Percentiles rank a stretch among this genome's conserved stretches.
Evolutionary conservation across 2,113 vertebrate genomes (phyloP).

Genomic region (Nannospalax galili): DNA sequence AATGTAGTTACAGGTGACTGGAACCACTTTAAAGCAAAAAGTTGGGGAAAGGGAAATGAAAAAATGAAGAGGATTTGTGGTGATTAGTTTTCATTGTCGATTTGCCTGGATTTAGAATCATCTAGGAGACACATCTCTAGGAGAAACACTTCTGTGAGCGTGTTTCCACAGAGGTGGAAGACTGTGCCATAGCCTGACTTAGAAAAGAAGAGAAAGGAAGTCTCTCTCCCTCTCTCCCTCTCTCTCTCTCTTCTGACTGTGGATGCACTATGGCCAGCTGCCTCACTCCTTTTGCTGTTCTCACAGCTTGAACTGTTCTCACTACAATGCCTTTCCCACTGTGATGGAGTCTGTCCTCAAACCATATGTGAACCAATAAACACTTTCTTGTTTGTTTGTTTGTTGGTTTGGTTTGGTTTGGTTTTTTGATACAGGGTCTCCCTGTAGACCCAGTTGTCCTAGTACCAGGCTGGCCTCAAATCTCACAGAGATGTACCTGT

Average conservation of each 20-base stretch:
- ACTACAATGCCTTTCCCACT: not conserved
- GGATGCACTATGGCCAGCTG: not conserved
- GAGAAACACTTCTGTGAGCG: not conserved
- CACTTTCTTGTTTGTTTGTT: too few relatives aligned
- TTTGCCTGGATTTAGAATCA: not conserved
- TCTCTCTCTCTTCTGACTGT: not conserved
- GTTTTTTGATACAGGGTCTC: too few relatives aligned
- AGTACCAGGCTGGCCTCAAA: too few relatives aligned
- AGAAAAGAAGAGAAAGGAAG: not conserved
- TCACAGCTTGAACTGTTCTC: not conserved
- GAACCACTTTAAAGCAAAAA: not conserved
- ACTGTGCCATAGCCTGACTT: not conserved
- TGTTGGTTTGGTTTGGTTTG: too few relatives aligned
- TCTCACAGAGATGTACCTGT: too few relatives aligned
- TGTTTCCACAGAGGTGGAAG: not conserved
- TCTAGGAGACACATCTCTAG: not conserved
- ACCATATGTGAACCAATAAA: not conserved
- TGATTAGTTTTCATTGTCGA: not conserved
- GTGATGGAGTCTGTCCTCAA: not conserved
- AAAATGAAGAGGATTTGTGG: not conserved
- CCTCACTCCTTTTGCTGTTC: not conserved
- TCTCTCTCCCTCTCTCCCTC: not conserved
- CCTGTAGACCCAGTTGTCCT: too few relatives aligned
- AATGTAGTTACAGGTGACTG: not conserved
- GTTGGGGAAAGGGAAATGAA: not conserved